Evolutionary conservation across 2,888 invertebrate species (phyloP).

Genomic region (Mythimna pallens): DNA sequence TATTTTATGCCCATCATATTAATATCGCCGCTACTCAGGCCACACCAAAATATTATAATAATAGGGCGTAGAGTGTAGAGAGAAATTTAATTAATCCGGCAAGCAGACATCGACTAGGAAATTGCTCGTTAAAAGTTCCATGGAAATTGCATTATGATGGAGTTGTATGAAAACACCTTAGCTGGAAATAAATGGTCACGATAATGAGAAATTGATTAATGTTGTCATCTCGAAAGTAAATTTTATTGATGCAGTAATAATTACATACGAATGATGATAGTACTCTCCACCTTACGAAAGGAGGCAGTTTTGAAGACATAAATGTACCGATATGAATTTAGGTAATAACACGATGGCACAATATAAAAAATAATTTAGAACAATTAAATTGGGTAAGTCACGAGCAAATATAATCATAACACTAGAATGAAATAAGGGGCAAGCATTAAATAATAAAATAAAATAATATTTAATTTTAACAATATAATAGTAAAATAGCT

Average conservation of each 20-base stretch:
- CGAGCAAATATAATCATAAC: too few relatives aligned
- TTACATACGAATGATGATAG: too few relatives aligned
- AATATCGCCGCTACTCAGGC: slow-evolving; percentile 19
- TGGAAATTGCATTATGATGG: slow-evolving; percentile 49
- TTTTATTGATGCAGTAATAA: neutral
- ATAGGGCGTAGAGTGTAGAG: slow-evolving; percentile 56
- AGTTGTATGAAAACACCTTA: slow-evolving; percentile 25
- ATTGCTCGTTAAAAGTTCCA: slow-evolving; percentile 74
- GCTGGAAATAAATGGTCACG: neutral
- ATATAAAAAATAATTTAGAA: too few relatives aligned
- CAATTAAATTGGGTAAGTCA: too few relatives aligned
- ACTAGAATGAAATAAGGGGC: too few relatives aligned
- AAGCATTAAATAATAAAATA: too few relatives aligned
- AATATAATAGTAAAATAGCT: too few relatives aligned
- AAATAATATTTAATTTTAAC: too few relatives aligned
- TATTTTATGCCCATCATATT: neutral
- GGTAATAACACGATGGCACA: too few relatives aligned
- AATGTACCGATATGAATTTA: too few relatives aligned
- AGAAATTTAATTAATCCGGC: slow-evolving; percentile 69
- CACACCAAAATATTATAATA: slow-evolving; percentile 53
- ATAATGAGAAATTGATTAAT: slow-evolving; percentile 40
- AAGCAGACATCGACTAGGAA: slow-evolving; percentile 65
- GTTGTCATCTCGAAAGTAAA: neutral
- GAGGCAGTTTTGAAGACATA: neutral
- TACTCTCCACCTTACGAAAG: neutral